Percentiles rank a stretch among this genome's conserved stretches.
These are phyloP conservation scores for Phortica magna DNA, from an alignment of 2,888 invertebrate species.

Conservation along the genomic window DNA sequence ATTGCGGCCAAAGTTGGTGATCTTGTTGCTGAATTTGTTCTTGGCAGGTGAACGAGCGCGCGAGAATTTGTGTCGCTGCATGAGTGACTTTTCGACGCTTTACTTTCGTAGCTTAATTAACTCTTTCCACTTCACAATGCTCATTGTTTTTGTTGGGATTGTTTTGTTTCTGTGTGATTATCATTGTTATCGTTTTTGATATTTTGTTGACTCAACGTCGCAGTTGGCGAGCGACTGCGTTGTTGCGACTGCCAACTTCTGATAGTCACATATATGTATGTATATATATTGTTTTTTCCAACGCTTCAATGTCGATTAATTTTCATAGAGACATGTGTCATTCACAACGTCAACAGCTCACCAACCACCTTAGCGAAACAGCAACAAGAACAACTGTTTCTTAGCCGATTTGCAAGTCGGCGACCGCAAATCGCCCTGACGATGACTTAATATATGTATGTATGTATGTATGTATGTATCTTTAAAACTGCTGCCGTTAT, in stretches of 20 bases:
- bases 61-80: constrained; percentile 13
- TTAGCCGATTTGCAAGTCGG: neutral
- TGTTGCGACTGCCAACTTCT: constrained; percentile 29
- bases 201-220: constrained; percentile 63
- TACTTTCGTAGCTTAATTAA: constrained; percentile 3
- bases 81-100: neutral
- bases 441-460: neutral
- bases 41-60: neutral
- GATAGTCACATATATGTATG: neutral
- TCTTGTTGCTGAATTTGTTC: constrained; percentile 15
- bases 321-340: constrained; percentile 54
- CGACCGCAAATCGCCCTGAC: constrained; percentile 18
- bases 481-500: too few relatives aligned
- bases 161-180: constrained; percentile 4
- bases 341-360: neutral
- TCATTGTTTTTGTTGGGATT: neutral
- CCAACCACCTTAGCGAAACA: neutral
- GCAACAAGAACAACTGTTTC: constrained; percentile 1
- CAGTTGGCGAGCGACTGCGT: constrained; percentile 44
- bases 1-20: constrained; percentile 21
- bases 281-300: neutral
- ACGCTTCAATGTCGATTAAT: constrained; percentile 61
- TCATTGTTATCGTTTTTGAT: constrained; percentile 26
- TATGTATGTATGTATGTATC: too few relatives aligned
- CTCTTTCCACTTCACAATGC: neutral